phyloP scores from a whole-genome alignment of 2,888 invertebrate genomes.

The Chymomyza procnemis region DNA sequence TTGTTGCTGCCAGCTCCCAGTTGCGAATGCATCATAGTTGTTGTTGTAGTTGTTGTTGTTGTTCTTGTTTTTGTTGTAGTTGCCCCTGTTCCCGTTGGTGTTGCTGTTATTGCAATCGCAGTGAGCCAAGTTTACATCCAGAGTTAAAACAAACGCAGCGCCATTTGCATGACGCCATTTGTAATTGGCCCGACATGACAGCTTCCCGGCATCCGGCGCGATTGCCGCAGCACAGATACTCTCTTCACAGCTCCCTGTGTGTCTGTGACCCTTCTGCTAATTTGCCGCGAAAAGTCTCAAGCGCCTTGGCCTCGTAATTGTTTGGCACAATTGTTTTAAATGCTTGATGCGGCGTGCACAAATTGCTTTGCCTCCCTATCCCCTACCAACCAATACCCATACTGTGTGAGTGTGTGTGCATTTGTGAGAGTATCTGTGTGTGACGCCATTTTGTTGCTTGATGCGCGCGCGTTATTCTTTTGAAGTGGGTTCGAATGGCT shows the following conservation, averaged over 20 bases:
- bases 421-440: not conserved
- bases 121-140: conserved; percentile 41
- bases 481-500: not conserved
- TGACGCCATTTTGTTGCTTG: not conserved
- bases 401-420: not conserved
- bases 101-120: conserved; percentile 20
- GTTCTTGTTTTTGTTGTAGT: conserved; percentile 37
- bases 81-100: not conserved
- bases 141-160: conserved; percentile 21
- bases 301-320: conserved; percentile 52
- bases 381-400: conserved; percentile 12
- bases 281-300: conserved; percentile 48
- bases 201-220: not conserved
- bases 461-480: conserved; percentile 2
- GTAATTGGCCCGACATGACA: conserved; percentile 44
- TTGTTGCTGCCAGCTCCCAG: conserved; percentile 12
- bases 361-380: conserved; percentile 54
- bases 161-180: conserved; percentile 60
- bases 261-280: conserved; percentile 47
- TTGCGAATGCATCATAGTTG: not conserved
- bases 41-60: conserved; percentile 1
- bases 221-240: not conserved
- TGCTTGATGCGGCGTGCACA: conserved; percentile 59
- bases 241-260: not conserved
- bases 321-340: conserved; percentile 72